These are phyloP conservation scores for Cyanocitta stelleri DNA, from an alignment of 2,113 vertebrate species.

Conservation along the genomic window DNA sequence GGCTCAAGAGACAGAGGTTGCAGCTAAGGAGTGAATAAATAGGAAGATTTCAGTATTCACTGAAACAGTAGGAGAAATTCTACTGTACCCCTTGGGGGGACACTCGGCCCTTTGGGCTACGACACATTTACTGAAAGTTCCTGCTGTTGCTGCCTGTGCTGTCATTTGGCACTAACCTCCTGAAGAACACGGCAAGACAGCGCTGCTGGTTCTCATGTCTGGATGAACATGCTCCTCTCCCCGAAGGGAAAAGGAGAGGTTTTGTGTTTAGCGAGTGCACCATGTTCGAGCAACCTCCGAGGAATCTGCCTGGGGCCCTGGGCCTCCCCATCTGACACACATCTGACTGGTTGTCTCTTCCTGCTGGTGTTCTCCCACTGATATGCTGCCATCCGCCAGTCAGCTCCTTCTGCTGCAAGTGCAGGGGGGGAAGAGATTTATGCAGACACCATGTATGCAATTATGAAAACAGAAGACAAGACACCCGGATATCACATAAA, in stretches of 20 bases:
- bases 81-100: not conserved
- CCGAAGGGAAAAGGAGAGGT: conserved; percentile 11
- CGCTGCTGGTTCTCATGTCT: conserved; percentile 42
- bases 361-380: conserved; percentile 37
- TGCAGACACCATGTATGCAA: conserved; percentile 65
- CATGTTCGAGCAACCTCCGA: not conserved
- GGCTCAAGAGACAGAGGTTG: not conserved
- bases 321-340: conserved; percentile 2
- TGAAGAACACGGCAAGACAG: conserved; percentile 50
- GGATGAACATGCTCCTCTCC: conserved; percentile 27
- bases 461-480: conserved; percentile 62
- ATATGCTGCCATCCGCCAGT: conserved; percentile 30
- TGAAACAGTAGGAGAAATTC: not conserved
- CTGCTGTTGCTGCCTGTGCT: not conserved
- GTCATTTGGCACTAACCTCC: conserved; percentile 49
- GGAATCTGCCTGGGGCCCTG: not conserved
- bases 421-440: conserved; percentile 23
- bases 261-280: not conserved
- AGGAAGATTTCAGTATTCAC: not conserved
- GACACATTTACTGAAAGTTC: not conserved
- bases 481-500: conserved; percentile 62
- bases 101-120: not conserved
- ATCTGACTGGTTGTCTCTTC: conserved; percentile 49
- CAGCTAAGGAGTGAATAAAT: not conserved
- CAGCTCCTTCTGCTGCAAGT: conserved; percentile 40